Evolutionary conservation across 2,888 invertebrate species (phyloP).

Genomic region (Lymantria dispar): DNA sequence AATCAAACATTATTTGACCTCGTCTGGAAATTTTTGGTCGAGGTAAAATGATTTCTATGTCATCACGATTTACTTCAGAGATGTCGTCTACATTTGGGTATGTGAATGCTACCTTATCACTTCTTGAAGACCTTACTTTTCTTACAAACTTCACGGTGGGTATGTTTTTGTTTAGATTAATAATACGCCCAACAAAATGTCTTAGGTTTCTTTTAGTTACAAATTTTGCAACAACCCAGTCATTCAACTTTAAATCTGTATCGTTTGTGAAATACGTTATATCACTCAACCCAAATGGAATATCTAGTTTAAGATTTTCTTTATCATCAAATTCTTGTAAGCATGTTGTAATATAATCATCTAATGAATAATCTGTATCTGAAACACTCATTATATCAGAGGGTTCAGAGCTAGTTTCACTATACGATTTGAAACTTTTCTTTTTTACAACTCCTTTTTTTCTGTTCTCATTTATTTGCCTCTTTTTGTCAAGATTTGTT

Average conservation of each 20-base stretch:
- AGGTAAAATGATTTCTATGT: constrained; percentile 18
- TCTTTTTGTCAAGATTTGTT: no score
- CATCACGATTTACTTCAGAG: constrained; percentile 16
- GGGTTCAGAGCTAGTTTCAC: neutral
- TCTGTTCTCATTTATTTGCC: no score
- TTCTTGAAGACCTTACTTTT: neutral
- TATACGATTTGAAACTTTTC: neutral
- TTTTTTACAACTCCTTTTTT: neutral
- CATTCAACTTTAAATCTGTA: neutral
- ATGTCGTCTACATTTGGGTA: constrained; percentile 15
- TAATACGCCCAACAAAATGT: neutral
- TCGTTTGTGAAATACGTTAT: neutral
- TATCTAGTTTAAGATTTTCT: neutral
- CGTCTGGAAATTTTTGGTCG: constrained; percentile 15
- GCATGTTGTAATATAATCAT: neutral
- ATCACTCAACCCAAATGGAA: neutral
- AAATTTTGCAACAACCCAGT: neutral
- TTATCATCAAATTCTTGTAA: neutral
- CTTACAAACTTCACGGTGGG: neutral
- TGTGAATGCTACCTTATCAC: neutral
- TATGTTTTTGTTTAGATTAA: neutral
- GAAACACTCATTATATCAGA: neutral
- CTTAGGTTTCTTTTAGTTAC: neutral
- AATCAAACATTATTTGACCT: constrained; percentile 15
- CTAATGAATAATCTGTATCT: neutral